These are phyloP conservation scores for Oxystoma pomonae DNA, from an alignment of 2,888 invertebrate genomes.

Conservation along the genomic window DNA sequence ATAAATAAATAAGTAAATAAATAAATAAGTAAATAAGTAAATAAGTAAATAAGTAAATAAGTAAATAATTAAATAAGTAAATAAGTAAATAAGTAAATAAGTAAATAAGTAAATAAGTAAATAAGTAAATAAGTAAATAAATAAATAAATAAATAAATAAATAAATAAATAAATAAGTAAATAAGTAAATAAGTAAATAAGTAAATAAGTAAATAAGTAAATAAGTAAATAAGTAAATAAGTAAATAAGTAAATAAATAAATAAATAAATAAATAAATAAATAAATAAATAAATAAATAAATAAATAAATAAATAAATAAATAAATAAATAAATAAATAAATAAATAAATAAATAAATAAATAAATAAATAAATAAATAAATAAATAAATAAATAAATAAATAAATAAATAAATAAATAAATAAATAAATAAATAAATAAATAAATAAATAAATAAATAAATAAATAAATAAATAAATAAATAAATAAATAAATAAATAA, in stretches of 20 bases:
- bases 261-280: background rate
- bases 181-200: conserved; percentile 8
- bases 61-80: conserved; percentile 7
- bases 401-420: background rate
- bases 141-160: conserved; percentile 9
- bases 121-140: conserved; percentile 8
- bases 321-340: background rate
- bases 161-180: conserved; percentile 9
- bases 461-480: background rate
- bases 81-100: conserved; percentile 8
- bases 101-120: conserved; percentile 7
- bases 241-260: background rate
- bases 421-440: background rate
- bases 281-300: background rate
- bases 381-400: background rate
- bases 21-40: conserved; percentile 8
- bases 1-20: conserved; percentile 9
- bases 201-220: conserved; percentile 7
- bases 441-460: background rate
- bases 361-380: background rate
- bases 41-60: conserved; percentile 8
- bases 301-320: background rate
- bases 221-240: conserved; percentile 8
- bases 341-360: background rate
- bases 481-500: background rate